Evolutionary conservation across 2,888 invertebrate species (phyloP).

Genomic region (Apotomis capreana): DNA sequence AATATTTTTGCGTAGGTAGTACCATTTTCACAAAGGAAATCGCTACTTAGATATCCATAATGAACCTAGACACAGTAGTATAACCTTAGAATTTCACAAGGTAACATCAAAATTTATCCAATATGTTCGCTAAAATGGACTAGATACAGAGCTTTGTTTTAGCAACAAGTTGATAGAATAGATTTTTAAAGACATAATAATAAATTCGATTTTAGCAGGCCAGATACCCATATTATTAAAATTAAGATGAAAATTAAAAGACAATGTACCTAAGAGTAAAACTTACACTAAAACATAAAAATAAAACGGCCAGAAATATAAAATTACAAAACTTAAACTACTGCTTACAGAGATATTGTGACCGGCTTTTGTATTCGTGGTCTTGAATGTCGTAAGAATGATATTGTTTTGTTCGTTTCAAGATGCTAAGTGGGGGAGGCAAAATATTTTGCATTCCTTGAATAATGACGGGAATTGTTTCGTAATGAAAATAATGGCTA

Average conservation of each 20-base stretch:
- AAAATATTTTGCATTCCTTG: slow-evolving; percentile 17
- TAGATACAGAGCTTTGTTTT: neutral
- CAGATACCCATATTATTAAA: neutral
- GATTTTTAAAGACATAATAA: too few relatives aligned
- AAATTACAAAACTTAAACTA: neutral
- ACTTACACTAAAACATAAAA: too few relatives aligned
- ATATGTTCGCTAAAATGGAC: neutral
- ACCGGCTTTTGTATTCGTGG: slow-evolving; percentile 16
- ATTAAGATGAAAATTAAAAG: neutral
- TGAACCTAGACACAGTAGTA: slow-evolving; percentile 4
- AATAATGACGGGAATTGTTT: neutral
- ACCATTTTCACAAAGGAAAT: slow-evolving; percentile 28
- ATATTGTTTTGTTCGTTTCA: slow-evolving; percentile 25
- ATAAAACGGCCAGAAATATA: too few relatives aligned
- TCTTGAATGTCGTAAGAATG: slow-evolving; percentile 14
- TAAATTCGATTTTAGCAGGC: too few relatives aligned
- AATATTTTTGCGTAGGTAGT: slow-evolving; percentile 9
- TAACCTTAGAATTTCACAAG: neutral
- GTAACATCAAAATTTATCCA: too few relatives aligned
- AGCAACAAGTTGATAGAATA: neutral
- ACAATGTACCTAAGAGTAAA: neutral
- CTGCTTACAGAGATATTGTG: slow-evolving; percentile 7
- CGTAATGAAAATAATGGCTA: slow-evolving; percentile 12
- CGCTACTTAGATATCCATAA: slow-evolving; percentile 8
- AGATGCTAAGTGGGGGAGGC: slow-evolving; percentile 16